A percentile compares a stretch with the other conserved stretches of the same genome.
Evolutionary conservation across 2,888 invertebrate species (phyloP).

Genomic region (Melanophora roralis): DNA sequence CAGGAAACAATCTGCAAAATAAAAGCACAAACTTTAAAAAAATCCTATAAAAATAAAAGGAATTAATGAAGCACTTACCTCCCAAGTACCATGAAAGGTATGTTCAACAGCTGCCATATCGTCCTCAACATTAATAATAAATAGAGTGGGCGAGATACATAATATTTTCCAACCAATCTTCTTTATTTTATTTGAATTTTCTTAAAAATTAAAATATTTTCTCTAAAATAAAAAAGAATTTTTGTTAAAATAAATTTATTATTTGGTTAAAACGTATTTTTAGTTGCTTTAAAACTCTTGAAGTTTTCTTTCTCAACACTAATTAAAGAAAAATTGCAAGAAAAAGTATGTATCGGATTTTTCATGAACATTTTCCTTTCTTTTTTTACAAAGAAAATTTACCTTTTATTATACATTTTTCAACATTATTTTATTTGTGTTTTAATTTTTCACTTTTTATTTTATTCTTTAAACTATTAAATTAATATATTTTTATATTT

Average conservation of each 20-base stretch:
- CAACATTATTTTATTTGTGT: neutral
- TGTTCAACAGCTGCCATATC: constrained; percentile 72
- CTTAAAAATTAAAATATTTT: constrained; percentile 12
- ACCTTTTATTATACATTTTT: constrained; percentile 18
- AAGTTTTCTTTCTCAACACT: too few relatives aligned
- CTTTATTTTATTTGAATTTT: neutral
- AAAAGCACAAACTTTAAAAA: constrained; percentile 4
- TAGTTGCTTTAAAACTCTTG: too few relatives aligned
- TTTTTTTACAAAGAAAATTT: neutral
- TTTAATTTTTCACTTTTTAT: neutral
- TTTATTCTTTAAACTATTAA: neutral
- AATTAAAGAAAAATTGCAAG: too few relatives aligned
- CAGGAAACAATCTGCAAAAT: constrained; percentile 71
- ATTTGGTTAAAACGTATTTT: neutral
- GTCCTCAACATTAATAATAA: constrained; percentile 50
- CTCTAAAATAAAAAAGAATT: neutral
- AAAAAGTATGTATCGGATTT: constrained; percentile 52
- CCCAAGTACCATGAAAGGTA: constrained; percentile 79
- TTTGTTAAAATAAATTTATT: neutral
- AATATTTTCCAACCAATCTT: constrained; percentile 11
- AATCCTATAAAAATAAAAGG: neutral
- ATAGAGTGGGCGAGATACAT: constrained; percentile 58
- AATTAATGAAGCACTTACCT: constrained; percentile 73
- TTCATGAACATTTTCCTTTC: neutral
- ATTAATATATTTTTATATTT: neutral